A percentile compares a stretch with the other conserved stretches of the same genome.
These are phyloP conservation scores for Diplolepis rosae DNA, from an alignment of 2,888 invertebrate genomes.

Conservation along the genomic window DNA sequence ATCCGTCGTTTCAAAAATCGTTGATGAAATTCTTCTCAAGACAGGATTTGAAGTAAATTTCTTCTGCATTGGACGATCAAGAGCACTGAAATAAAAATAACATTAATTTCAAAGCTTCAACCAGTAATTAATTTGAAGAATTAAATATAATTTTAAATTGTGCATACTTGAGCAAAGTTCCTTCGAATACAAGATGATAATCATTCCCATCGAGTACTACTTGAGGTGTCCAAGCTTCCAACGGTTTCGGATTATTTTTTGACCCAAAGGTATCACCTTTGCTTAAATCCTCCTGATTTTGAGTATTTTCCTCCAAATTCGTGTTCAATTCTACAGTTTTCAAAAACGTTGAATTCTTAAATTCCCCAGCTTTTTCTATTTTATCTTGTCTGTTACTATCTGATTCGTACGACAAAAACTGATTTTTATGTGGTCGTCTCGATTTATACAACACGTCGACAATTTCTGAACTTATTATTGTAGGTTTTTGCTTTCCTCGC, in stretches of 20 bases:
- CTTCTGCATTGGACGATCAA: constrained; percentile 55
- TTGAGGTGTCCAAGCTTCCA: constrained; percentile 61
- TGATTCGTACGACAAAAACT: background rate
- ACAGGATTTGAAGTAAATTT: constrained; percentile 59
- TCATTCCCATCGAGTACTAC: constrained; percentile 49
- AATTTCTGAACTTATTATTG: constrained; percentile 35
- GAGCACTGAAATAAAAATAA: constrained; percentile 55
- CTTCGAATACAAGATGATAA: constrained; percentile 60
- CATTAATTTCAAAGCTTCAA: background rate
- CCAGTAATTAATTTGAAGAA: background rate
- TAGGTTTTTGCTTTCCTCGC: constrained; percentile 36
- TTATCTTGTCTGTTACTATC: background rate
- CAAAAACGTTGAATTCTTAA: background rate
- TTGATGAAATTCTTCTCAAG: constrained; percentile 51
- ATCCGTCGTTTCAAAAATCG: constrained; percentile 57
- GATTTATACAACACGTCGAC: constrained; percentile 32
- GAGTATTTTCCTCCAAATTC: background rate
- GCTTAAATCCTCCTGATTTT: background rate
- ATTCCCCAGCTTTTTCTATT: background rate
- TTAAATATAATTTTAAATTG: background rate
- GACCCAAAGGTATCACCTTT: constrained; percentile 50
- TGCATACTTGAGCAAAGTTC: constrained; percentile 64
- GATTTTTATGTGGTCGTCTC: background rate
- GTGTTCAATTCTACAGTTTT: background rate
- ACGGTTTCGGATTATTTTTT: constrained; percentile 54